phyloP scores from a whole-genome alignment of 2,113 vertebrate species.

The Ageneiosus marmoratus region DNA sequence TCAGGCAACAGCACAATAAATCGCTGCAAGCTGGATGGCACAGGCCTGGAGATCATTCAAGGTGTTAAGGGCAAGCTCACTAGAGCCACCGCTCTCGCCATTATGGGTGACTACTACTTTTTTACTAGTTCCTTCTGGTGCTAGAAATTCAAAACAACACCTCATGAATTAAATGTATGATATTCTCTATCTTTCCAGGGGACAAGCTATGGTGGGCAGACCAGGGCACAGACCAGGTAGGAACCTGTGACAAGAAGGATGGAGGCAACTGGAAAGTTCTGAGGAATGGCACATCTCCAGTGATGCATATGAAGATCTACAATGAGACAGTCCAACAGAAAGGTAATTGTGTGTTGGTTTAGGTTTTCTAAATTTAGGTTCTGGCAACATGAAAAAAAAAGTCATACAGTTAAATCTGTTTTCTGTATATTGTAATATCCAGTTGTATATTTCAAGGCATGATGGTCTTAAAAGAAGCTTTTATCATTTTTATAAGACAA shows the following conservation, averaged over 20 bases:
- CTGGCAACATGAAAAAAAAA: neutral
- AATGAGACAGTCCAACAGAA: constrained; percentile 83
- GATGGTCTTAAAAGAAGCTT: neutral
- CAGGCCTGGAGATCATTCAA: constrained; percentile 78
- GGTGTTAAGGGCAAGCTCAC: constrained; percentile 79
- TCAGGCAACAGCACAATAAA: constrained; percentile 88
- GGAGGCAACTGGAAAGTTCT: constrained; percentile 80
- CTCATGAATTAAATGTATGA: neutral
- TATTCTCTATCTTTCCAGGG: constrained; percentile 66
- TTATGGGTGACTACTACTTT: constrained; percentile 82
- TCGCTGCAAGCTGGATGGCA: constrained; percentile 85
- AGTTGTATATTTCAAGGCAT: neutral
- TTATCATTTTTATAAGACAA: neutral
- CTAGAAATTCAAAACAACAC: neutral
- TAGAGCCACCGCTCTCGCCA: constrained; percentile 89
- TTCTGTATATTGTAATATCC: neutral
- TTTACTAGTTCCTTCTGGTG: neutral
- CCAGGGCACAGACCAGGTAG: constrained; percentile 89
- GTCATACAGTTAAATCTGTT: neutral
- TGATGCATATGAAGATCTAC: constrained; percentile 98
- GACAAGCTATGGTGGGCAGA: constrained; percentile 97
- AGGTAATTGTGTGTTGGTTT: constrained; percentile 50
- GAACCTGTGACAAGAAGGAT: constrained; percentile 89
- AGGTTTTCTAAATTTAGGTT: neutral
- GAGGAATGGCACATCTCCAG: constrained; percentile 89